Evolutionary conservation across 2,113 vertebrate genomes (phyloP).

Genomic region (Sinosuthora webbiana): DNA sequence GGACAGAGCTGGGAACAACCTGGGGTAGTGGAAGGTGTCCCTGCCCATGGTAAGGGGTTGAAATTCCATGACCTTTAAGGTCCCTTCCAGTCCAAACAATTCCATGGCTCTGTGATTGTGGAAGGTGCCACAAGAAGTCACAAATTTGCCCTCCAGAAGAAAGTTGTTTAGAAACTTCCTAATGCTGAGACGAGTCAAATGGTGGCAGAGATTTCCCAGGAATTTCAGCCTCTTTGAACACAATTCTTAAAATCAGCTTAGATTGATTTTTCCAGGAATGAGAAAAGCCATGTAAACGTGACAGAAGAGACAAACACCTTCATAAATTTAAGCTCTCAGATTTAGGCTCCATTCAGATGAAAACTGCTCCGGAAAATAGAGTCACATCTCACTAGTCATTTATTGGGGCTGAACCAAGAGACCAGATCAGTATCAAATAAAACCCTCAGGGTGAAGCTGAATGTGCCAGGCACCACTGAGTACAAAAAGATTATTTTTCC

Average conservation of each 20-base stretch:
- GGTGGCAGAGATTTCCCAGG: not conserved
- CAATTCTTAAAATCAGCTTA: not conserved
- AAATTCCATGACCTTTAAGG: not conserved
- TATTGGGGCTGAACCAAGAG: not conserved
- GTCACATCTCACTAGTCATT: not conserved
- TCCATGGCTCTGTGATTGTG: not conserved
- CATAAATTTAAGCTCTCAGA: not conserved
- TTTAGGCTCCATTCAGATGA: not conserved
- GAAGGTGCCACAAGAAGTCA: not conserved
- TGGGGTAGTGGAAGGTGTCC: not conserved
- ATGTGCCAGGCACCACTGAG: not conserved
- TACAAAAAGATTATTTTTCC: not conserved
- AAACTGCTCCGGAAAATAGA: not conserved
- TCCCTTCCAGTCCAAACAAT: not conserved
- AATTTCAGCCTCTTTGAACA: not conserved
- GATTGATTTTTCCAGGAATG: not conserved
- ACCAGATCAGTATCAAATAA: not conserved
- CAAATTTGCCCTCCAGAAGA: not conserved
- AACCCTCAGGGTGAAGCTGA: not conserved
- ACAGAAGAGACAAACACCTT: not conserved
- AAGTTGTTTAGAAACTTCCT: not conserved
- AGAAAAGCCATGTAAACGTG: not conserved
- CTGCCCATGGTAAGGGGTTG: not conserved
- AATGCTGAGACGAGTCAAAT: not conserved
- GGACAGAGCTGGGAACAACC: accelerated